These are phyloP conservation scores for Drosophila macrospina DNA, from an alignment of 2,888 invertebrate species.

Conservation along the genomic window DNA sequence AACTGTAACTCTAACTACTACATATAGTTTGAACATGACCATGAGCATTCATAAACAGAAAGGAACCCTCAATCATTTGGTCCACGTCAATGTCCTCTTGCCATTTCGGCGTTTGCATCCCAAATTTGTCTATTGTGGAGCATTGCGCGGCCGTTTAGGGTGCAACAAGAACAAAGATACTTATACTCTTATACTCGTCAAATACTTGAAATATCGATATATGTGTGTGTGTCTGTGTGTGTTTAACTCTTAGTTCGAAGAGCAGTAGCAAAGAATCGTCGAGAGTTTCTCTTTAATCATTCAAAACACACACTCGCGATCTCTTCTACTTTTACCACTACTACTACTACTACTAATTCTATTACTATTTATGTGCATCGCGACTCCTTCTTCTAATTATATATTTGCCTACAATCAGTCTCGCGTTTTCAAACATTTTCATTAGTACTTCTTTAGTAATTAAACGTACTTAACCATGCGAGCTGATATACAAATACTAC, in stretches of 20 bases:
- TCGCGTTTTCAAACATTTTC: neutral
- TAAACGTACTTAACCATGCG: neutral
- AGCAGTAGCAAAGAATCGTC: neutral
- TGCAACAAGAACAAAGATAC: slow-evolving; percentile 18
- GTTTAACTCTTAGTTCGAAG: neutral
- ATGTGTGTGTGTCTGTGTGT: slow-evolving; percentile 21
- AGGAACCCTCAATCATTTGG: slow-evolving; percentile 34
- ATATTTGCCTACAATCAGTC: neutral
- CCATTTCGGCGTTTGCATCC: slow-evolving; percentile 54
- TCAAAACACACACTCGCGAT: slow-evolving; percentile 6
- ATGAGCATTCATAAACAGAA: slow-evolving; percentile 21
- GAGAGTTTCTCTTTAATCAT: neutral
- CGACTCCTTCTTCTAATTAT: neutral
- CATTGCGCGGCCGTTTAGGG: slow-evolving; percentile 62
- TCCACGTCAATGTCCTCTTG: slow-evolving; percentile 27
- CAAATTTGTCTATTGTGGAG: slow-evolving; percentile 77
- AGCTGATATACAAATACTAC: neutral
- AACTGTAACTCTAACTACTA: slow-evolving; percentile 26
- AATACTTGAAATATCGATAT: slow-evolving; percentile 5
- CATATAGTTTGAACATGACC: slow-evolving; percentile 25
- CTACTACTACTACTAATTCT: neutral
- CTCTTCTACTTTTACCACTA: neutral
- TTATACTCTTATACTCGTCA: neutral
- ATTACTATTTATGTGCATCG: neutral
- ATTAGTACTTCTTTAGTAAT: neutral